Conservation (phyloP, 1,140 invertebrate species). For the Lepidostoma basale region DNA sequence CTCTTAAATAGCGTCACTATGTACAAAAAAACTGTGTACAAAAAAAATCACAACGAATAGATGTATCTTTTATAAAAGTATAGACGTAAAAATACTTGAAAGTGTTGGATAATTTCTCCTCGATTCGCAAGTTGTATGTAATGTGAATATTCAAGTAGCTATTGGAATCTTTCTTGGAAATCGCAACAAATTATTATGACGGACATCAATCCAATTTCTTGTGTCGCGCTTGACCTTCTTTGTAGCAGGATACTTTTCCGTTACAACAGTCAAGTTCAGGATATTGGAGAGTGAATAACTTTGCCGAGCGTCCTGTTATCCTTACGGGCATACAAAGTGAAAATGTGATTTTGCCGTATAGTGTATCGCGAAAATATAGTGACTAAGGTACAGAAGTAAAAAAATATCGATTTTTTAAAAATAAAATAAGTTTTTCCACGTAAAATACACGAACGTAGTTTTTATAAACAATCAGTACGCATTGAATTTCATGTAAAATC, state of each 20-base stretch:
- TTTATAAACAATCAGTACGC: no score
- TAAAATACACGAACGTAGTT: no score
- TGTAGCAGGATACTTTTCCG: conserved; percentile 44
- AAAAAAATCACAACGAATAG: no score
- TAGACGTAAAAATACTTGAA: no score
- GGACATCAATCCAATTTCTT: conserved; percentile 6
- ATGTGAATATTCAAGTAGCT: background rate
- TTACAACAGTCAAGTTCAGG: conserved; percentile 47
- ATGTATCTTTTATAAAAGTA: no score
- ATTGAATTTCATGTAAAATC: no score
- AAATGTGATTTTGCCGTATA: background rate
- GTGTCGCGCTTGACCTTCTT: background rate
- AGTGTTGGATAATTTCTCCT: conserved; percentile 16
- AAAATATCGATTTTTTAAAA: no score
- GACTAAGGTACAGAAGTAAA: no score
- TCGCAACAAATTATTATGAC: background rate
- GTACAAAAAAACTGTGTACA: no score
- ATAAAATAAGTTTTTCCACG: no score
- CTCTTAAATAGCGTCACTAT: no score
- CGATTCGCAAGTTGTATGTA: background rate
- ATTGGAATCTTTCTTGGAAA: background rate
- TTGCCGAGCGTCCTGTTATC: background rate
- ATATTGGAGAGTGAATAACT: conserved; percentile 11
- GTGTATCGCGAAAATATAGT: no score
- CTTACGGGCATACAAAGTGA: background rate